Conservation (phyloP, 1,140 invertebrate species). For the Sesamia nonagrioides region DNA sequence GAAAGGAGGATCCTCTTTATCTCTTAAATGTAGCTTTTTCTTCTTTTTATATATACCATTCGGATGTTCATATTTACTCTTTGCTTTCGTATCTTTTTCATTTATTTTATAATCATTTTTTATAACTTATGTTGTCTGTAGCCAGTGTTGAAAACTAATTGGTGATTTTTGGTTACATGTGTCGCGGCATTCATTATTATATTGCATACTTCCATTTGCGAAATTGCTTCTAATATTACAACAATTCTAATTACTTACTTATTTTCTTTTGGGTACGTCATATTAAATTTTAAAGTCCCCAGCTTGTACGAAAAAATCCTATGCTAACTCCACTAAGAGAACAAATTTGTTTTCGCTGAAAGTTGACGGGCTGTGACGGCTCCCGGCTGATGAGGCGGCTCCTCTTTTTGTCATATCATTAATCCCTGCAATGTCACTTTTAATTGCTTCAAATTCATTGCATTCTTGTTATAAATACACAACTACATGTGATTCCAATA, state of each 20-base stretch:
- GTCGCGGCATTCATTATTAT: too few species aligned
- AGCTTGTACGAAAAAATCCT: constrained; percentile 28
- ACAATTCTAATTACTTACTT: neutral
- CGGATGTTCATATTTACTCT: too few species aligned
- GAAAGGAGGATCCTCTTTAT: too few species aligned
- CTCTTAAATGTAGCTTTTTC: too few species aligned
- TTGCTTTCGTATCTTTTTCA: too few species aligned
- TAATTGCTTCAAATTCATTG: constrained; percentile 54
- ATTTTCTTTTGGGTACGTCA: neutral
- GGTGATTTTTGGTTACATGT: too few species aligned
- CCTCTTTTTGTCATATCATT: constrained; percentile 58
- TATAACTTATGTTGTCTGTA: too few species aligned
- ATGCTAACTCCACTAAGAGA: constrained; percentile 51
- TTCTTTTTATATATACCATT: too few species aligned
- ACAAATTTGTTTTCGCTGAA: constrained; percentile 66
- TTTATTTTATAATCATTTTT: neutral
- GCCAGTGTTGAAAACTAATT: too few species aligned
- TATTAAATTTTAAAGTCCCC: neutral
- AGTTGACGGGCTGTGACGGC: constrained; percentile 66
- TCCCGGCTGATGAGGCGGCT: constrained; percentile 39
- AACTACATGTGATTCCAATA: constrained; percentile 1
- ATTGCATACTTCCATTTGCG: too few species aligned
- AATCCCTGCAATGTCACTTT: constrained; percentile 68
- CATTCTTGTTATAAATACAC: neutral
- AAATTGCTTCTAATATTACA: neutral